Evolutionary conservation across 2,797 vertebrate species (phyloP), one percentile per base, ranked within the genome.

Genomic region (Betta splendens): DNA sequence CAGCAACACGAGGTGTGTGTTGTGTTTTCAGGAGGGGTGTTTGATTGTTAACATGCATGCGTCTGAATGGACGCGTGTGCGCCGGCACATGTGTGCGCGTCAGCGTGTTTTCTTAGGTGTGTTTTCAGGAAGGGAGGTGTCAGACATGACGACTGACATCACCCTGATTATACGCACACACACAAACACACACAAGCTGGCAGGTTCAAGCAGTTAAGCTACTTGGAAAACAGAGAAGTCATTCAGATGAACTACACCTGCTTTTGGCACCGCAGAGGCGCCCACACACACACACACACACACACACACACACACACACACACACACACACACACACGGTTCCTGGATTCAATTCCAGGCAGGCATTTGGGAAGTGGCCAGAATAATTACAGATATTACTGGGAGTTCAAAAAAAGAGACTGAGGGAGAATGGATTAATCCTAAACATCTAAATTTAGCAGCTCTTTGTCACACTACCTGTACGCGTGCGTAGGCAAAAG

Each of bases 221-320:
- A 65, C 64, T 77, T 65, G 22, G 51, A 75, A 84, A 81, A 90
- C 86, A 90, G 86, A 88, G 87, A 69, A 87, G 75, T 81, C 81
- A 85, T 89, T 90, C 85, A 90, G 77, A 82, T 67, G 75, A 83
- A 81, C 75, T 83, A 76, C 88, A 88, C 82, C 87, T 89, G 86
- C 74, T 85, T 87, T 87, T 84, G 72, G 87, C 88, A 85, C 7
- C 31, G 74, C 71, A 45, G n/a, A n/a, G n/a, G n/a, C n/a, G n/a
- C n/a, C n/a, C 10, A 59, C 16, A 59, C 38, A 61, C 26, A 58
- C 20, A 63, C 45, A 60, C 1, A 45, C 10, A 59, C 16, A 59
- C 38, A 61, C 26, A 58, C 20, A 63, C 45, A 60, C 1, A n/a
- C n/a, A n/a, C n/a, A n/a, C n/a, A n/a, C n/a, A n/a, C n/a, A n/a